Base-by-base conservation (phyloP, 2,113 vertebrate genomes). In the Dendropsophus ebraccatus region DNA sequence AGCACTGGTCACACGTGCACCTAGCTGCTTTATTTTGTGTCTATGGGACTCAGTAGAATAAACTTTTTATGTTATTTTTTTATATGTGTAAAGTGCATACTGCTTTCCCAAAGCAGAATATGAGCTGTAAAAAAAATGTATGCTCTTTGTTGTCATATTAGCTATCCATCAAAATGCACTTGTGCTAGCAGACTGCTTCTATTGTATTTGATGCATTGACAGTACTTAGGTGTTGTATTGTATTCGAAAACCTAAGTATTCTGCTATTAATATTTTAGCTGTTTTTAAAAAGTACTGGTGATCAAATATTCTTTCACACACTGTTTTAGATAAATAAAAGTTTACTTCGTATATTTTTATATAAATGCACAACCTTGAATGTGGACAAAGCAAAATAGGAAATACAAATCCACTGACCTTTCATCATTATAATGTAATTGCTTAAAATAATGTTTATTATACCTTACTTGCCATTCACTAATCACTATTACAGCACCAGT, bases 151-250 rank as follows among this genome's bases (percentile, higher is more conserved):
- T 35, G 65, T 35, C 28, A 17, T 69, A 35, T 14, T 35, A 32
- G 28, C 65, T 35, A 30, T 69, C 65, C 6, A 19, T 35, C 65
- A 69, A 30, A 65, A 30, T 4, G 0, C 19, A 21, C 21, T 58
- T 58, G 23, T 58, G 52, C 54, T n/a, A 1, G 21, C 54, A 69
- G 14, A 69, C 28, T 32, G 28, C 28, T 67, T 67, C 25, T 69
- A 69, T 69, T 69, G 65, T 69, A 35, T 35, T 41, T 37, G 35
- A 72, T 45, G 13, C 69, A 72, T 41, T 72, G 69, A 45, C 69
- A 45, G 19, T n/a, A 72, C 69, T 41, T 41, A 21, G 35, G n/a
- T 72, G 67, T 72, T 45, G 37, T 70, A 35, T 37, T 72, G 21
- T 41, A 72, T 72, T 72, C 67, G 17, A 10, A 41, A 45, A 72